Percentiles rank a stretch among this genome's conserved stretches.
phyloP scores from a whole-genome alignment of 1,140 invertebrate species.

The Dendrolimus punctatus region DNA sequence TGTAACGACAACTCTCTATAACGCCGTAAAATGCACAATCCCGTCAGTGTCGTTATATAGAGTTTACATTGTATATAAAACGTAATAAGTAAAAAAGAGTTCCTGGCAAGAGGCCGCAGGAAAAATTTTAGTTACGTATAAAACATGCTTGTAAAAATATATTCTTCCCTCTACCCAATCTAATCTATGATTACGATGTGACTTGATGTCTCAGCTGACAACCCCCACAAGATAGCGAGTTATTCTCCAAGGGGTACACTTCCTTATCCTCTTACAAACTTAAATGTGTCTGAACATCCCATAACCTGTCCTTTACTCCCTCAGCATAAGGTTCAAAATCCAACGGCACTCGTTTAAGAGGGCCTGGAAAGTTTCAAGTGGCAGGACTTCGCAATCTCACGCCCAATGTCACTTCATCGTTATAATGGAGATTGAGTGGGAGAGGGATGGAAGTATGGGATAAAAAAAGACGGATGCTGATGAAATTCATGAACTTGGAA shows the following conservation, averaged over 20 bases:
- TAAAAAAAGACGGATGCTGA: conserved; percentile 20
- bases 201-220: conserved; percentile 19
- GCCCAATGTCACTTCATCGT: conserved; percentile 38
- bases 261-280: conserved; percentile 15
- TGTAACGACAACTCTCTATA: too few species aligned
- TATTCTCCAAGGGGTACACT: conserved; percentile 23
- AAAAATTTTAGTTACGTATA: too few species aligned
- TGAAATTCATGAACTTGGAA: conserved; percentile 31
- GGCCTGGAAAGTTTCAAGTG: conserved; percentile 5
- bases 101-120: too few species aligned
- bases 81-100: too few species aligned
- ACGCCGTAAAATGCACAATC: too few species aligned
- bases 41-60: too few species aligned
- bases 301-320: neutral
- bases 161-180: conserved; percentile 1
- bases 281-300: neutral
- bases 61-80: too few species aligned
- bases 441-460: conserved; percentile 14
- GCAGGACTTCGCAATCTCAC: conserved; percentile 24
- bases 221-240: conserved; percentile 15
- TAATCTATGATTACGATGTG: conserved; percentile 11
- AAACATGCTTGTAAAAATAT: too few species aligned
- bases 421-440: conserved; percentile 35
- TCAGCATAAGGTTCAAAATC: conserved; percentile 7
- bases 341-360: conserved; percentile 3